Base-by-base conservation (phyloP, 2,888 invertebrate species). In the Itoplectis maculator region DNA sequence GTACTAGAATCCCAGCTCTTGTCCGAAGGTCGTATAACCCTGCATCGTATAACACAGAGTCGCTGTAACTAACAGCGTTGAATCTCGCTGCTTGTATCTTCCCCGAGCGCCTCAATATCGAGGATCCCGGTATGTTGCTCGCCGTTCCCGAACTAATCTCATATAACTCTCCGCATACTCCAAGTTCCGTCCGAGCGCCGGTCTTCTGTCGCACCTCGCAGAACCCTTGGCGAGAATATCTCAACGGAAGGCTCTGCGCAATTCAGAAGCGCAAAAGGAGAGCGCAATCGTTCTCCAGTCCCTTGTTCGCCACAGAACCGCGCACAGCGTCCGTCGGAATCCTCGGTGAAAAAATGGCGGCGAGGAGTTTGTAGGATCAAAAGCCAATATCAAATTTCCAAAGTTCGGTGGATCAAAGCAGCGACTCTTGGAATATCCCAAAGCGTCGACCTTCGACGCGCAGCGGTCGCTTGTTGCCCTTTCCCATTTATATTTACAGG, bases 351-450 rank as follows among this genome's bases (percentile, higher is more conserved):
- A 29, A 29, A 29, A 29, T n/a, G n/a, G n/a, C n/a, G n/a, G n/a
- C n/a, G n/a, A n/a, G n/a, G n/a, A 49, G 35, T 8, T 15, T 5
- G 23, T 40, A 18, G 23, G 49, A 23, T 40, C 6, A 18, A 35
- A 42, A 75, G 49, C 18, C 75, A 66, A 65, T 75, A 75, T 66
- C 65, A 18, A 45, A 56, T 66, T 13, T 45, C 35, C 54, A 37
- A 75, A 47, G 65, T 66, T 56, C 56, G 40, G 13, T 56, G 65
- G 35, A 18, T 29, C 75, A 29, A 8, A 23, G 15, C 23, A 54
- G 29, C 13, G 15, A 42, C 54, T 65, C 45, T 29, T 40, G 54
- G 54, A 20, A 45, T 29, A 11, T 47, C 75, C 45, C 37, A n/a
- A 29, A 7, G 40, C 8, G n/a, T 3, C 1, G 7, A 40, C 13